phyloP scores from a whole-genome alignment of 2,113 vertebrate species.

The Oncorhynchus gorbuscha region DNA sequence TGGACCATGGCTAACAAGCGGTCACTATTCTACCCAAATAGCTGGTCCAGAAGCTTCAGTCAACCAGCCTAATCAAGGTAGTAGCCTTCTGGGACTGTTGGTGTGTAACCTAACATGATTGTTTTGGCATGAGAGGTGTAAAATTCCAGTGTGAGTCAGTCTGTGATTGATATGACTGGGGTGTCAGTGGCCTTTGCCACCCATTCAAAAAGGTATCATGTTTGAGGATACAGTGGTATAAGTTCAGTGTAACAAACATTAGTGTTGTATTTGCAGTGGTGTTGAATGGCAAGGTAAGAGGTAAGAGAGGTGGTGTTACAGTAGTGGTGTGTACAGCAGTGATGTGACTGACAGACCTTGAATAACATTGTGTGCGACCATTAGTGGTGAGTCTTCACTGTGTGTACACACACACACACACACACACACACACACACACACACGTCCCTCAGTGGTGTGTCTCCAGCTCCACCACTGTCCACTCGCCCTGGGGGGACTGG shows the following conservation, averaged over 20 bases:
- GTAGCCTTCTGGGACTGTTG: constrained; percentile 1
- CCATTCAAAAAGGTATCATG: neutral
- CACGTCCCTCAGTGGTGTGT: constrained; percentile 80
- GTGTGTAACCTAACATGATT: neutral
- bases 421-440: too few species aligned
- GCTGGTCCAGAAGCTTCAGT: neutral
- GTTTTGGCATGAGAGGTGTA: constrained; percentile 19
- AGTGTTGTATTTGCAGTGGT: constrained; percentile 9
- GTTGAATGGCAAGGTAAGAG: neutral
- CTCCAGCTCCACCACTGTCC: constrained; percentile 91
- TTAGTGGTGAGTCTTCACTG: neutral
- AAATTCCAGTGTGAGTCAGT: neutral
- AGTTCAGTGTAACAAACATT: neutral
- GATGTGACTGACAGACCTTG: neutral
- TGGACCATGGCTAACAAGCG: neutral
- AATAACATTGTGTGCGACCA: neutral
- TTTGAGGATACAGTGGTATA: neutral
- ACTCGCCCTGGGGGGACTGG: constrained; percentile 84
- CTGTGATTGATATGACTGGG: neutral
- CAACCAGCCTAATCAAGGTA: neutral
- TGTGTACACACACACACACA: neutral
- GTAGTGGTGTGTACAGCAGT: neutral
- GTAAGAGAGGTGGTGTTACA: constrained; percentile 10
- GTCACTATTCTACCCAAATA: too few species aligned
- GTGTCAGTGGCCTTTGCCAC: neutral